These are phyloP conservation scores for Lycaon pictus DNA, from an alignment of 2,113 vertebrate species.

Conservation along the genomic window DNA sequence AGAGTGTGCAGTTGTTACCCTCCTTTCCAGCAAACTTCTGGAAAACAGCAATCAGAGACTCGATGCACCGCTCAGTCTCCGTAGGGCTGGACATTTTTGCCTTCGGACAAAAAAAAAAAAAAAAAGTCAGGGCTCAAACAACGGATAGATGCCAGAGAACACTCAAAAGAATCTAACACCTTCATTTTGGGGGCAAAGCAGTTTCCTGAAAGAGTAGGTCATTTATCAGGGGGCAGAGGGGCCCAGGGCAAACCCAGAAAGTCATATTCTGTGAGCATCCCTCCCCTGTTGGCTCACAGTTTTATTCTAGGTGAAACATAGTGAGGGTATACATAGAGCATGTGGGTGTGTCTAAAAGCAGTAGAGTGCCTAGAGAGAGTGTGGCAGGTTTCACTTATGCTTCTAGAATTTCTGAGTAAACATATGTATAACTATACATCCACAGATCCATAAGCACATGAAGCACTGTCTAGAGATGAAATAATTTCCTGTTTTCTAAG, in stretches of 20 bases:
- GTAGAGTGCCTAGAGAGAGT: neutral
- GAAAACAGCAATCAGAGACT: slow-evolving; percentile 89
- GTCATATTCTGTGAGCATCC: neutral
- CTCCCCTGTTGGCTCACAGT: rapidly evolving
- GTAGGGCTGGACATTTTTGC: slow-evolving; percentile 81
- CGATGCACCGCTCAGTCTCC: slow-evolving; percentile 89
- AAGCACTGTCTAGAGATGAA: neutral
- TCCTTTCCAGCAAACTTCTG: slow-evolving; percentile 84
- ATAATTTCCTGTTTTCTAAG: neutral
- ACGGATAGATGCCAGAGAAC: neutral
- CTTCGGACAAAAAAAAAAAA: slow-evolving; percentile 15
- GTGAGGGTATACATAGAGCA: neutral
- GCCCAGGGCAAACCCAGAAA: neutral
- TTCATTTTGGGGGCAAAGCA: neutral
- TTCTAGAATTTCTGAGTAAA: neutral
- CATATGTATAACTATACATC: neutral
- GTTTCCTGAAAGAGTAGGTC: neutral
- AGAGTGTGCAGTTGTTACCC: neutral
- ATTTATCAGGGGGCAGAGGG: neutral
- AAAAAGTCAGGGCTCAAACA: neutral
- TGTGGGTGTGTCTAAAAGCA: neutral
- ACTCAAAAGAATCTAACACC: neutral
- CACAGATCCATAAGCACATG: neutral
- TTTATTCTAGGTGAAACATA: neutral
- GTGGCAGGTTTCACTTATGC: neutral